Evolutionary conservation across 92 coral and sea anemone genomes (phyloP).

Genomic region (Virgularia gustaviana): DNA sequence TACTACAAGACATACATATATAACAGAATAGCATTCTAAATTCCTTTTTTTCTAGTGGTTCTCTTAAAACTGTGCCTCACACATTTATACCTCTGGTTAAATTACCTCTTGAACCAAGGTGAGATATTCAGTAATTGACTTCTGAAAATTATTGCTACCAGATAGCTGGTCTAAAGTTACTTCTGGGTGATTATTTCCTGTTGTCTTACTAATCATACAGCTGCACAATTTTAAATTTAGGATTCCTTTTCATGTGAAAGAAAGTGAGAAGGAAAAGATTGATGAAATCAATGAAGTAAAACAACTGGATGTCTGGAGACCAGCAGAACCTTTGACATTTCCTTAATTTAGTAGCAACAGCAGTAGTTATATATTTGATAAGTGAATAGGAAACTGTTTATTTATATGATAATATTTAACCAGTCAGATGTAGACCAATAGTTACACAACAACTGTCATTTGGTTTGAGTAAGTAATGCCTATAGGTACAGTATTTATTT

Average conservation of each 20-base stretch:
- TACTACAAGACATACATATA: no score
- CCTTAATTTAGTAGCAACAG: neutral
- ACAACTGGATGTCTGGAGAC: constrained; percentile 75
- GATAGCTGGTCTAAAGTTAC: no score
- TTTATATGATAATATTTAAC: neutral
- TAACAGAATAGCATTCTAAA: no score
- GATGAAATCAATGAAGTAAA: constrained; percentile 75
- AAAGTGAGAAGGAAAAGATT: constrained; percentile 46
- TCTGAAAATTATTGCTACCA: no score
- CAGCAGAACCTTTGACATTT: constrained; percentile 60
- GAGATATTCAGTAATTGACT: neutral
- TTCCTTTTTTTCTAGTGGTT: constrained; percentile 47
- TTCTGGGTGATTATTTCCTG: no score
- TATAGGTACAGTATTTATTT: no score
- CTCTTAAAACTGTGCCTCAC: constrained; percentile 66
- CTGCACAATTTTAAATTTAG: no score
- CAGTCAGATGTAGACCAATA: no score
- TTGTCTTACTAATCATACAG: no score
- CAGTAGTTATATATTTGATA: neutral
- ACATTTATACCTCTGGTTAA: constrained; percentile 93
- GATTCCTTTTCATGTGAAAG: constrained; percentile 65
- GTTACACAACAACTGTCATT: no score
- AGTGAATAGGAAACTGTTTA: neutral
- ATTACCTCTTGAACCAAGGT: constrained; percentile 77
- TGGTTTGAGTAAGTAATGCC: no score